A percentile compares a stretch with the other conserved stretches of the same genome.
Conservation (phyloP, 1,140 invertebrate genomes). For the Apis laboriosa region DNA sequence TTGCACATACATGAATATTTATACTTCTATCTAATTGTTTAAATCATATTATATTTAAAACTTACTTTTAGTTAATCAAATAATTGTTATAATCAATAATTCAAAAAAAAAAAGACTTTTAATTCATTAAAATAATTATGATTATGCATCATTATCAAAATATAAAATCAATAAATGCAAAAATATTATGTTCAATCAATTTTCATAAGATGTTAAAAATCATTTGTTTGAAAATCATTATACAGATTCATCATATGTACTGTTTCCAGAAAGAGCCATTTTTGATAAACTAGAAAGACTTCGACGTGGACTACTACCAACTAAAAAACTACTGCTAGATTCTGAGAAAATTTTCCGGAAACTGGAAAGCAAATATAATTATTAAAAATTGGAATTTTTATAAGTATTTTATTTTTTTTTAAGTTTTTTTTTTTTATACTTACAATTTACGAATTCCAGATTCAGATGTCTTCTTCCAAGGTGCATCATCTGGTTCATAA, state of each 20-base stretch:
- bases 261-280: conserved; percentile 85
- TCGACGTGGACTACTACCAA: conserved; percentile 85
- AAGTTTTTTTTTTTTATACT: conserved; percentile 77
- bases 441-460: conserved; percentile 97
- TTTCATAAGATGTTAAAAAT: conserved; percentile 26
- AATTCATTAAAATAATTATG: not conserved
- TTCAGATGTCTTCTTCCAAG: conserved; percentile 90
- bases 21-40: conserved; percentile 14
- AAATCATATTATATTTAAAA: conserved; percentile 2
- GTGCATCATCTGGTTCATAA: conserved; percentile 96
- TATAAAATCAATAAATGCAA: conserved; percentile 20
- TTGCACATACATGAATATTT: conserved; percentile 12
- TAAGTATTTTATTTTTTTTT: no score
- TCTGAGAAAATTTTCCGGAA: conserved; percentile 88
- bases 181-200: conserved; percentile 27
- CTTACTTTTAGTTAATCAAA: not conserved
- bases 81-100: conserved; percentile 2
- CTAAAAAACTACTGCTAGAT: conserved; percentile 81
- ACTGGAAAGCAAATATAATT: conserved; percentile 77
- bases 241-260: conserved; percentile 74
- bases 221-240: conserved; percentile 54
- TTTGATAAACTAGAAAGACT: conserved; percentile 87
- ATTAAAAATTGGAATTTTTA: not conserved
- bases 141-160: not conserved
- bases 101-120: not conserved